Evolutionary conservation across 2,113 vertebrate species (phyloP).

Genomic region (Xiphophorus hellerii): DNA sequence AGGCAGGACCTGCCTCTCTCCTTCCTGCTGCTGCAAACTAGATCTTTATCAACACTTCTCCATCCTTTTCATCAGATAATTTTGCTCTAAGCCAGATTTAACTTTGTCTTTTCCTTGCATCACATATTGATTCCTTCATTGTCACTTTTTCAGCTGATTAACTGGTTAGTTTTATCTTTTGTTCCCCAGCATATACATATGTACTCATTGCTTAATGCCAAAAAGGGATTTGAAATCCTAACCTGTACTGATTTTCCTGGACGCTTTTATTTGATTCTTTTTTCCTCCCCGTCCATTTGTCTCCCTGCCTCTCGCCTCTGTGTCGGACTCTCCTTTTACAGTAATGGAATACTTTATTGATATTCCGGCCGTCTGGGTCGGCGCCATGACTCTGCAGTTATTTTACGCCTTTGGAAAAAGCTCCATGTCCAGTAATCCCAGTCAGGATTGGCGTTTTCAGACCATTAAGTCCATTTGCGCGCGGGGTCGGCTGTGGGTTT

Average conservation of each 20-base stretch:
- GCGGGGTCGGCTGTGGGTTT: not conserved
- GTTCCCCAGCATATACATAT: not conserved
- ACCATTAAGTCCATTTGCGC: constrained; percentile 18
- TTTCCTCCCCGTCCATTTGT: constrained; percentile 28
- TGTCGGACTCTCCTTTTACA: constrained; percentile 60
- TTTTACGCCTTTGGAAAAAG: constrained; percentile 55
- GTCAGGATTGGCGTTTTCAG: constrained; percentile 9
- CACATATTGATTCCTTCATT: constrained; percentile 13
- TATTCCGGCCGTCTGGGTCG: constrained; percentile 60
- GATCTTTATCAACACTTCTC: constrained; percentile 41
- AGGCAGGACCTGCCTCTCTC: constrained; percentile 39
- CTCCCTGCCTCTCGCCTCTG: constrained; percentile 30
- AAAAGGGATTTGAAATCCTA: constrained; percentile 33
- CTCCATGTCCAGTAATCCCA: constrained; percentile 51
- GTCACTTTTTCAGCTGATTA: constrained; percentile 14
- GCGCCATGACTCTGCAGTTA: constrained; percentile 78
- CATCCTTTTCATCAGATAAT: constrained; percentile 57
- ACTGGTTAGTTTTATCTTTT: not conserved
- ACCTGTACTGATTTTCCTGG: constrained; percentile 26
- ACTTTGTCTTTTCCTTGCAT: constrained; percentile 30
- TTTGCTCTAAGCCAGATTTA: constrained; percentile 46
- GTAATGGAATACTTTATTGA: constrained; percentile 80
- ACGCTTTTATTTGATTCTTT: constrained; percentile 47
- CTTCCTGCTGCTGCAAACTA: constrained; percentile 31
- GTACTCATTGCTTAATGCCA: not conserved